phyloP scores from a whole-genome alignment of 2,113 vertebrate genomes.

The Tichodroma muraria region DNA sequence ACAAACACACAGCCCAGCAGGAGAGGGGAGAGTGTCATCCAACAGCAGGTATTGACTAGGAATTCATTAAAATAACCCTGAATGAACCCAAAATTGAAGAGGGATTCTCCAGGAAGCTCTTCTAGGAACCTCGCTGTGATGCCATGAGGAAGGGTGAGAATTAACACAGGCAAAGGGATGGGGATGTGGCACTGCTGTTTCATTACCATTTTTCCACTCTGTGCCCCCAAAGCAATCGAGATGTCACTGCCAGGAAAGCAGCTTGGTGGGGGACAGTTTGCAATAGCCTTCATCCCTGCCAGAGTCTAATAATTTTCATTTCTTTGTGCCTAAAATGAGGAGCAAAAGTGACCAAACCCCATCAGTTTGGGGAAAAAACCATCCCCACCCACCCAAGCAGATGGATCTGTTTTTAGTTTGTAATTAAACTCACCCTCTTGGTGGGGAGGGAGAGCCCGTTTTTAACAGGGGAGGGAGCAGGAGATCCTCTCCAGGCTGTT shows the following conservation, averaged over 20 bases:
- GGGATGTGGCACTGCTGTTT: fast-evolving
- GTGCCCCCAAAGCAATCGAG: not conserved
- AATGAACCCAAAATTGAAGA: not conserved
- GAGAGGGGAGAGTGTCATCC: not conserved
- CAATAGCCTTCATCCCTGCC: not conserved
- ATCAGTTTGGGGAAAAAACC: not conserved
- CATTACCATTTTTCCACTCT: not conserved
- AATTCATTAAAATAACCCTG: not conserved
- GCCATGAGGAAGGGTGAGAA: not conserved
- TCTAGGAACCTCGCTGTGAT: fast-evolving
- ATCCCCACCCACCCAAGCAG: not conserved
- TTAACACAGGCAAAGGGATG: not conserved
- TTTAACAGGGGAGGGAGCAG: not conserved
- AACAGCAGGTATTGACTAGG: not conserved
- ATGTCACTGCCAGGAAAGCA: not conserved
- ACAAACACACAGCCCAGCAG: not conserved
- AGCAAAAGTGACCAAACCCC: not conserved
- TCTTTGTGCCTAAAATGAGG: not conserved
- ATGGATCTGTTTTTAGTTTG: not conserved
- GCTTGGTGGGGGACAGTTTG: not conserved
- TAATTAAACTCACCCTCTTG: not conserved
- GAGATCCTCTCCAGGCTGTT: not conserved
- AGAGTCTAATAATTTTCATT: not conserved
- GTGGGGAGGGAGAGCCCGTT: not conserved
- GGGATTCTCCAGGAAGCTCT: not conserved